Evolutionary conservation across 2,797 vertebrate species (phyloP).

Genomic region (Erpetoichthys calabaricus): DNA sequence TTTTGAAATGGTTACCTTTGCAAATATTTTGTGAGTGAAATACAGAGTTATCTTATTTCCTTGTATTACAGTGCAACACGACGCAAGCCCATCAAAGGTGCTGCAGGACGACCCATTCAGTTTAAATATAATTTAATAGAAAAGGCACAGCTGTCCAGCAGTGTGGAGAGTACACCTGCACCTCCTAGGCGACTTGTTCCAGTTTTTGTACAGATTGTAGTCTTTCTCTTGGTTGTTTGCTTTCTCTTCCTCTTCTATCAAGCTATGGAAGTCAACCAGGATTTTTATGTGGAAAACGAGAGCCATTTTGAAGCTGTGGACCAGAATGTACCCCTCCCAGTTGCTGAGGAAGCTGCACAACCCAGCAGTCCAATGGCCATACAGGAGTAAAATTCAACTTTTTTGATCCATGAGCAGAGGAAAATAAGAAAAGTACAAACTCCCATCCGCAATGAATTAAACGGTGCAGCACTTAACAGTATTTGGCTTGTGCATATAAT

Average conservation of each 20-base stretch:
- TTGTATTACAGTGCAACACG: conserved; percentile 35
- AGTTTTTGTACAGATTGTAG: conserved; percentile 35
- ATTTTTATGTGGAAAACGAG: conserved; percentile 23
- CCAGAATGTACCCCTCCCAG: too few relatives aligned
- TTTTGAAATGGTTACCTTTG: not conserved
- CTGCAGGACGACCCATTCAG: conserved; percentile 38
- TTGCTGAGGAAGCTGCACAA: not conserved
- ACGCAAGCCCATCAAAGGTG: conserved; percentile 51
- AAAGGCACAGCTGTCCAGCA: conserved; percentile 4
- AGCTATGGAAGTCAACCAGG: conserved; percentile 32
- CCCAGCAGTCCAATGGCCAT: too few relatives aligned
- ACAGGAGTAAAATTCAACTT: not conserved
- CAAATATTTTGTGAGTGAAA: not conserved
- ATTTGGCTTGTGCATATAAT: too few relatives aligned
- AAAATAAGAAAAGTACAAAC: too few relatives aligned
- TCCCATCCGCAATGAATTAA: too few relatives aligned
- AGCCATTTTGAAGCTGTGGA: conserved; percentile 6
- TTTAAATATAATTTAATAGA: conserved; percentile 19
- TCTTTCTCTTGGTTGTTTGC: conserved; percentile 41
- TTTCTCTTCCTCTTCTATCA: conserved; percentile 47
- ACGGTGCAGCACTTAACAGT: too few relatives aligned
- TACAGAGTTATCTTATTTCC: conserved; percentile 3
- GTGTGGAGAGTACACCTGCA: conserved; percentile 29
- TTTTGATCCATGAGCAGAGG: too few relatives aligned
- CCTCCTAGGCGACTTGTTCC: conserved; percentile 32